A percentile compares a stretch with the other conserved stretches of the same genome.
phyloP scores from a whole-genome alignment of 2,113 vertebrate genomes.

The Nycticebus coucang region DNA sequence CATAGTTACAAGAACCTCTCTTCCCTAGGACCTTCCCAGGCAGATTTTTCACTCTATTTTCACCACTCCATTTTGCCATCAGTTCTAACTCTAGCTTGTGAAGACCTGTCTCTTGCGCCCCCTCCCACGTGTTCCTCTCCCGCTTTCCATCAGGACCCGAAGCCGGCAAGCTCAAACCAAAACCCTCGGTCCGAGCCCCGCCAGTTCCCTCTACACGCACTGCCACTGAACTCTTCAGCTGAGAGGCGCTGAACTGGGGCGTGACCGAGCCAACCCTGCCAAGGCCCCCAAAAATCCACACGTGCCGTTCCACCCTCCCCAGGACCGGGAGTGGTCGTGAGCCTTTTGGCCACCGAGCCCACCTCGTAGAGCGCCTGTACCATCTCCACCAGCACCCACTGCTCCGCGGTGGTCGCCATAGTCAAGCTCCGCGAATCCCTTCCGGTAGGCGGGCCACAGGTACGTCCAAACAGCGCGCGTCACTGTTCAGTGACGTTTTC shows the following conservation, averaged over 20 bases:
- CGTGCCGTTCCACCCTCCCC: not conserved
- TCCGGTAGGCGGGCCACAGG: not conserved
- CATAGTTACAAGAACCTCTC: not conserved
- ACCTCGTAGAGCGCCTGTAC: constrained; percentile 97
- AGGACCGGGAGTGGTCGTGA: rapidly evolving
- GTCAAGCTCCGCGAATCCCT: constrained; percentile 78
- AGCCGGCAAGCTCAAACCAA: not conserved
- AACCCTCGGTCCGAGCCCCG: rapidly evolving
- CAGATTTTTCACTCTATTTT: not conserved
- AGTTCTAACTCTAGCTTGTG: rapidly evolving
- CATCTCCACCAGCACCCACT: constrained; percentile 98
- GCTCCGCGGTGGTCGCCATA: constrained; percentile 90
- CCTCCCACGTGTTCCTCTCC: not conserved
- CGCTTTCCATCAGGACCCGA: no score
- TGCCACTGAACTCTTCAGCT: not conserved
- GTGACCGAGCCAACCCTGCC: rapidly evolving
- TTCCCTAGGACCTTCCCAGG: not conserved
- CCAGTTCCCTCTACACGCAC: not conserved
- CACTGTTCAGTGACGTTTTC: not conserved
- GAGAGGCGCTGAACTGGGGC: rapidly evolving
- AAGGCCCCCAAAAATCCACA: not conserved
- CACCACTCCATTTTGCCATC: not conserved
- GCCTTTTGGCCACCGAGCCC: not conserved
- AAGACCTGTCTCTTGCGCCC: not conserved
- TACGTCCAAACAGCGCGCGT: not conserved